Evolutionary conservation across 2,888 invertebrate genomes (phyloP).

Genomic region (Calameuta idolon): DNA sequence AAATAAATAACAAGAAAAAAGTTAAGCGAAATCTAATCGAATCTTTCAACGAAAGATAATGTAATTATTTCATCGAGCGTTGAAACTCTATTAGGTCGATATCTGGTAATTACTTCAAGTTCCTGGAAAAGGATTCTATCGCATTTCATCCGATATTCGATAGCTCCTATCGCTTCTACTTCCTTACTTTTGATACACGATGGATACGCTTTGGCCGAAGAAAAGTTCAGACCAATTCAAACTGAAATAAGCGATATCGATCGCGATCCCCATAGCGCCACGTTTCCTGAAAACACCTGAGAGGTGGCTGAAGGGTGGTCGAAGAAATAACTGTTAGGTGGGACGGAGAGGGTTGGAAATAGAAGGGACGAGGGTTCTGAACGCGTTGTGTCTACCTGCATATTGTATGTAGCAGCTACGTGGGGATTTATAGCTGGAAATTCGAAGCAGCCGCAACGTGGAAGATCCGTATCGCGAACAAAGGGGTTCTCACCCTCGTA

Average conservation of each 20-base stretch:
- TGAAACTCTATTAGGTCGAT: constrained; percentile 3
- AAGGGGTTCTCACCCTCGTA: constrained; percentile 3
- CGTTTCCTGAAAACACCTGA: not conserved
- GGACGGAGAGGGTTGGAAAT: not conserved
- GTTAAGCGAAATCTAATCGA: not conserved
- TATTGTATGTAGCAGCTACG: not conserved
- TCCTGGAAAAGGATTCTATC: not conserved
- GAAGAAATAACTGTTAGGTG: not conserved
- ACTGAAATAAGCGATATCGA: not conserved
- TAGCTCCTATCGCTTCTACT: not conserved
- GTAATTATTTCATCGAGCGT: constrained; percentile 3
- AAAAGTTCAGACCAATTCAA: not conserved
- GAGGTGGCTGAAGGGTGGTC: not conserved
- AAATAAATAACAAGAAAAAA: not conserved
- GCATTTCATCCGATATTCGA: not conserved
- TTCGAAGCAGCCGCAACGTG: constrained; percentile 9
- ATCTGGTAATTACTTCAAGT: constrained; percentile 1
- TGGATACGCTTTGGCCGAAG: not conserved
- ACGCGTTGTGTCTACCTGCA: not conserved
- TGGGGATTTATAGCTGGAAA: constrained; percentile 6
- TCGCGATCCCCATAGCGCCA: not conserved
- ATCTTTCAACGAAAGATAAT: not conserved
- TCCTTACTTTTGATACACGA: not conserved
- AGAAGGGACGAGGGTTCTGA: not conserved
- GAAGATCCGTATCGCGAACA: constrained; percentile 9